Evolutionary conservation across 30 jellyfish, hydroid and myxozoan genomes (phyloP).

Genomic region (Clytia hemisphaerica): DNA sequence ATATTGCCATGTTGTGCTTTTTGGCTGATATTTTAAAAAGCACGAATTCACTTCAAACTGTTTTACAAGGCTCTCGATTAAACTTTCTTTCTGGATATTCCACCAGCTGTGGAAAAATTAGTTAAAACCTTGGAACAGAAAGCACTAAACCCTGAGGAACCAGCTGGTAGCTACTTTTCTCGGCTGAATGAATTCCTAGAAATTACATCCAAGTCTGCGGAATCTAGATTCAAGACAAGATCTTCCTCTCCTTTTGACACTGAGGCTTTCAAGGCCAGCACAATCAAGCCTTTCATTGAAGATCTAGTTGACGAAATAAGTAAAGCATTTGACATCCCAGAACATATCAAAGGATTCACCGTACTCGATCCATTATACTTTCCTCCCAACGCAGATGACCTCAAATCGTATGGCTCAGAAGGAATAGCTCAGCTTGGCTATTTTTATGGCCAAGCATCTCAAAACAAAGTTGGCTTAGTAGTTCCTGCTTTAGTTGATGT

Average conservation of each 20-base stretch:
- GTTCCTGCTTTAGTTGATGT: conserved; percentile 72
- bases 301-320: no score
- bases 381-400: not conserved
- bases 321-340: not conserved
- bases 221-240: not conserved
- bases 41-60: not conserved
- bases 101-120: conserved; percentile 25
- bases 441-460: not conserved
- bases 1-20: no score
- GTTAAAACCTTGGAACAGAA: conserved; percentile 17
- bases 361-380: not conserved
- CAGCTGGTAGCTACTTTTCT: not conserved
- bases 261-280: not conserved
- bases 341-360: not conserved
- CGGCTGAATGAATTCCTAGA: not conserved
- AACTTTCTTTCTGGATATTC: no score
- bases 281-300: conserved; percentile 1
- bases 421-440: not conserved
- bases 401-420: not conserved
- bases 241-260: not conserved
- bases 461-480: no score
- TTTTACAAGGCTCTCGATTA: not conserved
- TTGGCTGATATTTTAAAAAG: no score
- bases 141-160: not conserved
- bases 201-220: not conserved